Percentiles rank a stretch among this genome's conserved stretches.
These are phyloP conservation scores for Synergus gifuensis DNA, from an alignment of 2,888 invertebrate genomes.

Conservation along the genomic window DNA sequence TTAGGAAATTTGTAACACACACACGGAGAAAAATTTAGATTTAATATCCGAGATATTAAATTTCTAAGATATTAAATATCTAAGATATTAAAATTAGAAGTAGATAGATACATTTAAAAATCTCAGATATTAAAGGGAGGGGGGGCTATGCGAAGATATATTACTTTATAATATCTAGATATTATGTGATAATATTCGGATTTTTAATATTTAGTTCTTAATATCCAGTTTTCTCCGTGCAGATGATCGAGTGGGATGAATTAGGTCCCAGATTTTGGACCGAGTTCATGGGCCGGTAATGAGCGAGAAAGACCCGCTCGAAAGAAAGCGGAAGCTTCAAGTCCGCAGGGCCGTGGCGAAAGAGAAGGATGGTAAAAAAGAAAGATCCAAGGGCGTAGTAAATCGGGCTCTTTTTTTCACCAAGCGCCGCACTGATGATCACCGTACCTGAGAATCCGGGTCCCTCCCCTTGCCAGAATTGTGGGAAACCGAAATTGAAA, in stretches of 20 bases:
- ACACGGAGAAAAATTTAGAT: too few species aligned
- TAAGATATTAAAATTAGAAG: too few species aligned
- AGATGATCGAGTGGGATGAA: neutral
- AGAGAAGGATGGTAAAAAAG: constrained; percentile 20
- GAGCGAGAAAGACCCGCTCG: neutral
- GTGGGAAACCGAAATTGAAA: constrained; percentile 24
- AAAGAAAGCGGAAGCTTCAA: constrained; percentile 7
- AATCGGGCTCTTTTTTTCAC: constrained; percentile 17
- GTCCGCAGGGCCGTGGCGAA: constrained; percentile 28
- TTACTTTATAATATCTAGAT: too few species aligned
- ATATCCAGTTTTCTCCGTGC: too few species aligned
- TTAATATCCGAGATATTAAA: too few species aligned
- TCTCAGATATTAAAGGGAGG: too few species aligned
- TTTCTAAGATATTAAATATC: too few species aligned
- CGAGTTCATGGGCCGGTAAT: neutral
- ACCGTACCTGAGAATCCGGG: neutral
- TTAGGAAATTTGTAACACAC: neutral
- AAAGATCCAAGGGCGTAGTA: constrained; percentile 16
- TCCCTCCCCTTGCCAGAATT: neutral
- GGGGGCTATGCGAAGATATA: too few species aligned
- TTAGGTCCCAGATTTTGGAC: neutral
- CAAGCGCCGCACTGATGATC: constrained; percentile 9
- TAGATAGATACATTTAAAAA: too few species aligned
- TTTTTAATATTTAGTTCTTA: too few species aligned
- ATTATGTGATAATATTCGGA: too few species aligned